Conservation (phyloP, 2,113 vertebrate genomes). For the Passer domesticus region DNA sequence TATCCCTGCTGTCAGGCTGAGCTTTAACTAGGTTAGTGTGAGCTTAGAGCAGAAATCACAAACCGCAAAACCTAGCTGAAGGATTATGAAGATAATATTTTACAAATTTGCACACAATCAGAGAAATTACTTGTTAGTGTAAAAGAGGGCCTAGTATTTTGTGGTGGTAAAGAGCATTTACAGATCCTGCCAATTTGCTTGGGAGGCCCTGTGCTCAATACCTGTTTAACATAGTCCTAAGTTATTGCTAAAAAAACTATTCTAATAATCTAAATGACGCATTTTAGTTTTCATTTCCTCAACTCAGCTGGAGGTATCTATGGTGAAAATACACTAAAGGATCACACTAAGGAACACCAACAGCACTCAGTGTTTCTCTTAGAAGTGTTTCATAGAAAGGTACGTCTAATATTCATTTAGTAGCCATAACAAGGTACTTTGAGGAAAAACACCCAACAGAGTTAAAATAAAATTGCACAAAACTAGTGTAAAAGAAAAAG, state of each 20-base stretch:
- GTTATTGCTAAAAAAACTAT: not conserved
- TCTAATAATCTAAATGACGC: not conserved
- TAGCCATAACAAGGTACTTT: not conserved
- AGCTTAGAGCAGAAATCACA: conserved; percentile 30
- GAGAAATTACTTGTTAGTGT: not conserved
- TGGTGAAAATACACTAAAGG: not conserved
- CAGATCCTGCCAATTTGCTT: not conserved
- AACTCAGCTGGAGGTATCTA: not conserved
- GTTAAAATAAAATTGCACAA: not conserved
- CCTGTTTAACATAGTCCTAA: not conserved
- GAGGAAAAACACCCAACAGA: rapidly evolving
- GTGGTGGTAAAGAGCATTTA: not conserved
- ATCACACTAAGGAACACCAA: not conserved
- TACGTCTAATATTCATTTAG: not conserved
- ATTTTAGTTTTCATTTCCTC: not conserved
- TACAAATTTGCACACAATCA: not conserved
- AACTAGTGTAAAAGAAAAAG: not conserved
- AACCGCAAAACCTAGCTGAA: not conserved
- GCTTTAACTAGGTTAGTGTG: conserved; percentile 37
- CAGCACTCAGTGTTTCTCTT: not conserved
- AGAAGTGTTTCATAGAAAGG: not conserved
- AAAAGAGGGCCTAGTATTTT: not conserved
- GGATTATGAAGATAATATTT: not conserved
- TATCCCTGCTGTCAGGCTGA: not conserved
- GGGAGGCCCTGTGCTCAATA: not conserved